Evolutionary conservation across 1,140 invertebrate species (phyloP).

Genomic region (Reticulitermes speratus): DNA sequence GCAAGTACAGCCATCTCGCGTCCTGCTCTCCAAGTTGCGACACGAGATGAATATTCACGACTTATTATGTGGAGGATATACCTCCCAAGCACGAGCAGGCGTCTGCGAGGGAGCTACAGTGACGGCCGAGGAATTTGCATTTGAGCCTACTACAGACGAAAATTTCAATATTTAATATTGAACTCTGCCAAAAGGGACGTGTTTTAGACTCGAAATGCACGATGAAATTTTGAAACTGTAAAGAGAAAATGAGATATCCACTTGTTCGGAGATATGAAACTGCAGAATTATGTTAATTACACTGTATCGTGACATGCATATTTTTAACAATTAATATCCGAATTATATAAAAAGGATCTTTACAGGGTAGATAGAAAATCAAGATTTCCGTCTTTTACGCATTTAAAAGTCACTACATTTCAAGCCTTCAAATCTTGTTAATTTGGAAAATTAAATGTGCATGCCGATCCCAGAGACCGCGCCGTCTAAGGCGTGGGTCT

Average conservation of each 20-base stretch:
- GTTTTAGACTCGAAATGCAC: neutral
- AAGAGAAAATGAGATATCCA: neutral
- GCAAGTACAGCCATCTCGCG: constrained; percentile 3
- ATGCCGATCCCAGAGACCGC: no score
- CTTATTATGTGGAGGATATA: constrained; percentile 13
- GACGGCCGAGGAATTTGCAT: neutral
- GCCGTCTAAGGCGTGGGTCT: no score
- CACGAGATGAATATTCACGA: constrained; percentile 6
- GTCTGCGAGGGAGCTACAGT: neutral
- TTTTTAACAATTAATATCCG: constrained; percentile 18
- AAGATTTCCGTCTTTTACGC: neutral
- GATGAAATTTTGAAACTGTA: constrained; percentile 4
- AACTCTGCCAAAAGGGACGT: constrained; percentile 17
- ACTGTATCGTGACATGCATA: neutral
- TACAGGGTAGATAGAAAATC: neutral
- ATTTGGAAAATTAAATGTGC: no score
- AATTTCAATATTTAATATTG: constrained; percentile 20
- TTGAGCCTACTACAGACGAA: neutral
- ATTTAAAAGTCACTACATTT: neutral
- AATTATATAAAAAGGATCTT: neutral
- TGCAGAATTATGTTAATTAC: constrained; percentile 1
- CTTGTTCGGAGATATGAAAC: neutral
- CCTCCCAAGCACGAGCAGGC: neutral
- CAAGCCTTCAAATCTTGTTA: no score
- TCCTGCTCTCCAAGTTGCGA: neutral